Base-by-base conservation (phyloP, 2,113 vertebrate species). In the Plecotus auritus region DNA sequence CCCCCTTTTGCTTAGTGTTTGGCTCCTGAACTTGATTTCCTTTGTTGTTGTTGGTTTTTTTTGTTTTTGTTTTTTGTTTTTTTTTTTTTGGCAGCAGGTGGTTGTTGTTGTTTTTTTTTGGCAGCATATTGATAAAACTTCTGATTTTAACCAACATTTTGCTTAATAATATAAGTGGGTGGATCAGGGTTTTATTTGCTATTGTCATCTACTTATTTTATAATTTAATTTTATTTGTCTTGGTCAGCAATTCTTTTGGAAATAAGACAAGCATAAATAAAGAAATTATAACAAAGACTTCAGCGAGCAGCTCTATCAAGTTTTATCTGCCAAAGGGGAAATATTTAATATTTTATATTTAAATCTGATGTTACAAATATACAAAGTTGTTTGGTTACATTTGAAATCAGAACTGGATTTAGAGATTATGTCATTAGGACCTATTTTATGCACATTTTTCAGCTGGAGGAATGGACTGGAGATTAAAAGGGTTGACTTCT, bases 11-110 rank as follows among this genome's bases (percentile, higher is more conserved):
- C 69, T 83, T 64, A 6, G 40, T 37, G 35, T 88, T 93, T 89
- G 70, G 56, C 73, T 95, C 91, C 54, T 54, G 83, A 96, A 89
- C 89, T 85, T 90, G 76, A 89, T 85, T 94, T 94, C 28, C 67
- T 35, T 37, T 59, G 23, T 67, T 74, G 51, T 54, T 20, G 51
- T 18, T 45, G n/a, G n/a, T 40, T 51, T 81, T 76, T 64, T 67
- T 66, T 72, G 14, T 49, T 49, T 4, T 17, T 45, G 54, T n/a
- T 69, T 76, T 70, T 56, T 69, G n/a, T n/a, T n/a, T n/a, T 42
- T 40, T 51, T 81, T 76, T 64, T 67, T 74, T 72, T 13, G 69
- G 9, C 37, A 40, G 37, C 10, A 26, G 26, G 47, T 66, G 26
- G 47, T 66, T 72, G 14, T 49, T 49, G 14, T 17, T 45, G 54